Conservation (phyloP, 2,113 vertebrate genomes). For the Elachura formosa region DNA sequence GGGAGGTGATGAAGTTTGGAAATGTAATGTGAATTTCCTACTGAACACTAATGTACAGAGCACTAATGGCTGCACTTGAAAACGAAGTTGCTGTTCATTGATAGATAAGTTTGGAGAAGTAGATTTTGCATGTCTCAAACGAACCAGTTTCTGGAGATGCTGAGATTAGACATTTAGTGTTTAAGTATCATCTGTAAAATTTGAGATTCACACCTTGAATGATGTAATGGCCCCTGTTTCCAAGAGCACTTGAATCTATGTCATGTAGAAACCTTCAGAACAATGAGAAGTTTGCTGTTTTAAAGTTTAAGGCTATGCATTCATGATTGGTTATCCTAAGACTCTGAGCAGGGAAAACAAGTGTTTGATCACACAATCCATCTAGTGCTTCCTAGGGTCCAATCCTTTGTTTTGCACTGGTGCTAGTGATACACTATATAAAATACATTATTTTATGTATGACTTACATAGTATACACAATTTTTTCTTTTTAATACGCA, state of each 20-base stretch:
- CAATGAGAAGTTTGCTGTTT: background rate
- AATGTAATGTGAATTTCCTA: background rate
- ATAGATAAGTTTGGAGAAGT: background rate
- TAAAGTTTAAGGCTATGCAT: background rate
- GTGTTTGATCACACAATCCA: background rate
- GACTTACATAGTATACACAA: background rate
- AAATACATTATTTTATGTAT: background rate
- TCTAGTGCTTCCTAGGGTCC: background rate
- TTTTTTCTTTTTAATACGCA: background rate
- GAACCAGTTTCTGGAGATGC: background rate
- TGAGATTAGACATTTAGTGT: background rate
- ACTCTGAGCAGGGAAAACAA: background rate
- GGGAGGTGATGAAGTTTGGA: background rate
- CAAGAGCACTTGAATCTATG: background rate
- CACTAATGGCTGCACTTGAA: background rate
- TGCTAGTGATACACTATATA: too few species aligned
- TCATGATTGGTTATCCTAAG: background rate
- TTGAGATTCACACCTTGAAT: background rate
- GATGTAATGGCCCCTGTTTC: background rate
- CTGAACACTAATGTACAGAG: background rate
- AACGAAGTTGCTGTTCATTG: background rate
- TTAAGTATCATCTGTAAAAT: background rate
- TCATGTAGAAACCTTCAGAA: background rate
- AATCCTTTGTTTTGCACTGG: background rate
- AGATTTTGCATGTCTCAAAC: background rate